Evolutionary conservation across 2,888 invertebrate species (phyloP).

Genomic region (Rhabditoides inermis): DNA sequence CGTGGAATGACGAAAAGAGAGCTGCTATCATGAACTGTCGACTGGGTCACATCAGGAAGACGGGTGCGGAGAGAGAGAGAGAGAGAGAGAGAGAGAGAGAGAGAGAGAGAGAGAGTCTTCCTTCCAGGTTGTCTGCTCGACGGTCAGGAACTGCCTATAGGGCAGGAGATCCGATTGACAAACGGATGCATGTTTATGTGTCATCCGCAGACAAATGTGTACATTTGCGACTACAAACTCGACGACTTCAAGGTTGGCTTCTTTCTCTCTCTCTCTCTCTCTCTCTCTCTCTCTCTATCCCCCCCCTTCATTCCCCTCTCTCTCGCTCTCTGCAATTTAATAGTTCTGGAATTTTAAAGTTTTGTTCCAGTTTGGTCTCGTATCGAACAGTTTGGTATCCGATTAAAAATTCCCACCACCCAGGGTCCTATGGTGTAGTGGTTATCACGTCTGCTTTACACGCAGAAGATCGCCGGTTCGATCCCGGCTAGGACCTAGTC

Average conservation of each 20-base stretch:
- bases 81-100: not conserved
- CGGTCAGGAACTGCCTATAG: slow-evolving; percentile 15
- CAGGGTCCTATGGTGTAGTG: slow-evolving; percentile 22
- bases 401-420: not conserved
- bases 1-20: slow-evolving; percentile 16
- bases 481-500: no score
- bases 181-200: slow-evolving; percentile 30
- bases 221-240: not conserved
- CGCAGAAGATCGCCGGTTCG: slow-evolving; percentile 25
- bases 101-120: not conserved
- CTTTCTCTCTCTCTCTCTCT: no score
- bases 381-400: not conserved
- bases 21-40: slow-evolving; percentile 21
- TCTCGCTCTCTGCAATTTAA: not conserved
- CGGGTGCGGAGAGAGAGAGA: slow-evolving; percentile 9
- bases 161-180: slow-evolving; percentile 21
- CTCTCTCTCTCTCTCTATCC: no score
- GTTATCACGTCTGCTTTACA: slow-evolving; percentile 24
- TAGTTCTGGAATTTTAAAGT: not conserved
- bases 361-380: not conserved
- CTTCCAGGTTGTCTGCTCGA: slow-evolving; percentile 24
- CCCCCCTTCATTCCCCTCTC: no score
- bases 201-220: slow-evolving; percentile 17
- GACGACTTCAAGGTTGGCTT: not conserved
- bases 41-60: slow-evolving; percentile 20